Percentiles rank a stretch among this genome's conserved stretches.
phyloP scores from a whole-genome alignment of 2,113 vertebrate species.

The Hydrolagus affinis region DNA sequence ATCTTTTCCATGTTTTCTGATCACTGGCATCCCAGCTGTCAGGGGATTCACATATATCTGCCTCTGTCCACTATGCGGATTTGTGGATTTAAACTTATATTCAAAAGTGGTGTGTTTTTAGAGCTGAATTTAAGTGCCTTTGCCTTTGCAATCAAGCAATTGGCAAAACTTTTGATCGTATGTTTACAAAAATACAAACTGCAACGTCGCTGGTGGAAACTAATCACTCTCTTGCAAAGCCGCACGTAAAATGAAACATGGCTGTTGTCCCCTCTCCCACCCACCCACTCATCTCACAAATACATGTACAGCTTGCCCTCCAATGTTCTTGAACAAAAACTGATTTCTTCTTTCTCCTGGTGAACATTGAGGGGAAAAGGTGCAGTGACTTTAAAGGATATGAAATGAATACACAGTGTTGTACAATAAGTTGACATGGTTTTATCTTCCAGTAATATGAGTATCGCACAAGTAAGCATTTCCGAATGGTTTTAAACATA shows the following conservation, averaged over 20 bases:
- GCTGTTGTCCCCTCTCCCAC: no score
- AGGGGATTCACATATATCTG: constrained; percentile 14
- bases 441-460: constrained; percentile 26
- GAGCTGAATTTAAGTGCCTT: constrained; percentile 18
- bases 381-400: background rate
- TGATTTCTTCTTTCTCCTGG: constrained; percentile 23
- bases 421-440: constrained; percentile 16
- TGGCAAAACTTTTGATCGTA: constrained; percentile 22
- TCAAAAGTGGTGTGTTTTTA: background rate
- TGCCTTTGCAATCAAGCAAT: constrained; percentile 18
- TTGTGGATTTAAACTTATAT: constrained; percentile 13
- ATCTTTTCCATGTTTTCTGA: no score
- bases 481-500: constrained; percentile 15
- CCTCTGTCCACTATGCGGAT: background rate
- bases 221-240: no score
- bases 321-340: background rate
- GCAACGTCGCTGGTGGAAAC: background rate
- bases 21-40: constrained; percentile 9
- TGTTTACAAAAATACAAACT: background rate
- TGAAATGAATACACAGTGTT: constrained; percentile 21
- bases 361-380: constrained; percentile 14
- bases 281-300: background rate
- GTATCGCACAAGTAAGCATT: background rate
- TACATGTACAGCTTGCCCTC: background rate
- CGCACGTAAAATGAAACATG: no score